phyloP scores from a whole-genome alignment of 2,888 invertebrate species.

The Drosophila prolongata region DNA sequence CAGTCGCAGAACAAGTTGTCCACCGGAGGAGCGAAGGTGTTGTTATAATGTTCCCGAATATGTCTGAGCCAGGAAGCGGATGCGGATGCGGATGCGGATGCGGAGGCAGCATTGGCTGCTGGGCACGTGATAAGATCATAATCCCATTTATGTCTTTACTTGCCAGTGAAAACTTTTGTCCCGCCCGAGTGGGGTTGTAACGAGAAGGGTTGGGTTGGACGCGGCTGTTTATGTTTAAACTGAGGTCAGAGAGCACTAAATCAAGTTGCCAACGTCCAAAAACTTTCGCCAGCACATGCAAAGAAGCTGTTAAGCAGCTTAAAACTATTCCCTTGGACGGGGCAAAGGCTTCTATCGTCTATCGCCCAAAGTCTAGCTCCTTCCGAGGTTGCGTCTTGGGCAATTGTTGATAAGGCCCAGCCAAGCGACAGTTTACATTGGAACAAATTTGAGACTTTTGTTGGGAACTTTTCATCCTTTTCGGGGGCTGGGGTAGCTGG shows the following conservation, averaged over 20 bases:
- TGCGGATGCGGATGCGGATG: not conserved
- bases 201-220: constrained; percentile 46
- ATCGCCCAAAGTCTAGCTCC: not conserved
- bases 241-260: constrained; percentile 84
- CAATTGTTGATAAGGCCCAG: constrained; percentile 79
- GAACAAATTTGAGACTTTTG: constrained; percentile 80
- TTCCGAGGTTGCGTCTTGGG: constrained; percentile 45
- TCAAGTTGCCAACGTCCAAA: constrained; percentile 80
- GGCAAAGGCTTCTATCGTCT: not conserved
- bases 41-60: constrained; percentile 74
- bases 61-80: constrained; percentile 45
- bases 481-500: not conserved
- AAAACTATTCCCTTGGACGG: constrained; percentile 70
- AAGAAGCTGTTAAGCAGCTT: constrained; percentile 80
- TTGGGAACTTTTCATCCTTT: constrained; percentile 57
- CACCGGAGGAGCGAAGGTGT: constrained; percentile 77
- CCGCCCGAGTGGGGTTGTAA: constrained; percentile 42
- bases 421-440: constrained; percentile 78
- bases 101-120: constrained; percentile 37
- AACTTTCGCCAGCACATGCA: constrained; percentile 55
- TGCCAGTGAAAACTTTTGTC: constrained; percentile 72
- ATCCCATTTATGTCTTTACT: constrained; percentile 84
- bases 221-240: constrained; percentile 84
- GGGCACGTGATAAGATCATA: constrained; percentile 84
- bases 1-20: constrained; percentile 54